A percentile compares a stretch with the other conserved stretches of the same genome.
phyloP scores from a whole-genome alignment of 2,888 invertebrate species.

The Blastobasis lacticolella region DNA sequence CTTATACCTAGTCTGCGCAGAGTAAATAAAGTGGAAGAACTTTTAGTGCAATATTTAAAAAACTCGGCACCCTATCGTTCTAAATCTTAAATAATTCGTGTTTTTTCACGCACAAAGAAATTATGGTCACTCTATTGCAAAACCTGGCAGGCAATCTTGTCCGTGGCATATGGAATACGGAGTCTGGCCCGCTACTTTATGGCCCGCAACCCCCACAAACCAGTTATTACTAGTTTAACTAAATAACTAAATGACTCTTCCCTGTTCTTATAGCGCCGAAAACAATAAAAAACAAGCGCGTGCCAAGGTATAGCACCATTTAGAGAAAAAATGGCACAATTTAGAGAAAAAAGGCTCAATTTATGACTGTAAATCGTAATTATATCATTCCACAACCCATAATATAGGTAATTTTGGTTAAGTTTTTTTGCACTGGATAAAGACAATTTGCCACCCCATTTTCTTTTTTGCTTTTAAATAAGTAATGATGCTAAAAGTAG shows the following conservation, averaged over 20 bases:
- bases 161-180: slow-evolving; percentile 31
- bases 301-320: slow-evolving; percentile 8
- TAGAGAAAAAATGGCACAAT: too few species aligned
- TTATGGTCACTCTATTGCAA: slow-evolving; percentile 21
- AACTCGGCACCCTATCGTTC: too few species aligned
- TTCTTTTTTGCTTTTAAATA: not conserved
- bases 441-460: not conserved
- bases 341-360: slow-evolving; percentile 5
- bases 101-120: not conserved
- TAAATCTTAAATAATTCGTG: too few species aligned
- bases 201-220: slow-evolving; percentile 20
- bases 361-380: not conserved
- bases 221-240: slow-evolving; percentile 22
- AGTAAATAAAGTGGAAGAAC: too few species aligned
- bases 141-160: slow-evolving; percentile 22
- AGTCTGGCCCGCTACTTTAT: slow-evolving; percentile 26
- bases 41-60: too few species aligned
- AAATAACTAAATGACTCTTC: slow-evolving; percentile 11
- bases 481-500: too few species aligned
- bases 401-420: slow-evolving; percentile 9
- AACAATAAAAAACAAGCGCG: slow-evolving; percentile 9
- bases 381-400: slow-evolving; percentile 7
- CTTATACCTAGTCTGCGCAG: too few species aligned
- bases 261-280: slow-evolving; percentile 17
- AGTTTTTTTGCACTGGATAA: not conserved